Evolutionary conservation across 2,797 vertebrate genomes (phyloP).

Genomic region (Hydrophis major): DNA sequence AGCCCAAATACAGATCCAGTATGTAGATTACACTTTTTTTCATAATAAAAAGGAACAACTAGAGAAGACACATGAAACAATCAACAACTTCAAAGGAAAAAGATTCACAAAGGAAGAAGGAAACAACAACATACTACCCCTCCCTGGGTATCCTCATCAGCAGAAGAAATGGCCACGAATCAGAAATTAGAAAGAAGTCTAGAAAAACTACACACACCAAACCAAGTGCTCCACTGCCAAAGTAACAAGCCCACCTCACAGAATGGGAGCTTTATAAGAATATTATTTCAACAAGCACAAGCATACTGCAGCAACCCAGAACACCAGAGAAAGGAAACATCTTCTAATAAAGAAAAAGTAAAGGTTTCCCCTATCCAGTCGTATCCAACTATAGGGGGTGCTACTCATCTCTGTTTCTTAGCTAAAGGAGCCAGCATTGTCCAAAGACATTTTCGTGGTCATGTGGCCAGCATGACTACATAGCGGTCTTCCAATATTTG

Average conservation of each 20-base stretch:
- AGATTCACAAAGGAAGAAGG: neutral
- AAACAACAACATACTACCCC: neutral
- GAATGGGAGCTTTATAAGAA: neutral
- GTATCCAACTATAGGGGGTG: neutral
- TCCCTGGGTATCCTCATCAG: neutral
- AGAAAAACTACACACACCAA: neutral
- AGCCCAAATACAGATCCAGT: neutral
- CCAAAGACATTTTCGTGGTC: neutral
- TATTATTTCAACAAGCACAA: neutral
- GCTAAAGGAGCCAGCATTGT: neutral
- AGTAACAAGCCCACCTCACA: neutral
- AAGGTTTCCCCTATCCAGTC: neutral
- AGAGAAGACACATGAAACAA: neutral
- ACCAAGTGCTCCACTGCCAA: neutral
- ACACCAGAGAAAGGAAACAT: neutral
- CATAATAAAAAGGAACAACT: neutral
- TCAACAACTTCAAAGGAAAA: neutral
- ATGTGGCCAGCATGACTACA: neutral
- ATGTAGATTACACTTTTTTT: neutral
- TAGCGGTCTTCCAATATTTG: no score
- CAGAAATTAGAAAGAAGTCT: neutral
- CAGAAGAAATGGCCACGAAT: neutral
- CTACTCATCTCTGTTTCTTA: neutral
- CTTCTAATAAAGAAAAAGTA: neutral
- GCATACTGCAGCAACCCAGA: neutral